Percentiles rank a stretch among this genome's conserved stretches.
Evolutionary conservation across 2,797 vertebrate genomes (phyloP).

Genomic region (Dicrostonyx torquatus): DNA sequence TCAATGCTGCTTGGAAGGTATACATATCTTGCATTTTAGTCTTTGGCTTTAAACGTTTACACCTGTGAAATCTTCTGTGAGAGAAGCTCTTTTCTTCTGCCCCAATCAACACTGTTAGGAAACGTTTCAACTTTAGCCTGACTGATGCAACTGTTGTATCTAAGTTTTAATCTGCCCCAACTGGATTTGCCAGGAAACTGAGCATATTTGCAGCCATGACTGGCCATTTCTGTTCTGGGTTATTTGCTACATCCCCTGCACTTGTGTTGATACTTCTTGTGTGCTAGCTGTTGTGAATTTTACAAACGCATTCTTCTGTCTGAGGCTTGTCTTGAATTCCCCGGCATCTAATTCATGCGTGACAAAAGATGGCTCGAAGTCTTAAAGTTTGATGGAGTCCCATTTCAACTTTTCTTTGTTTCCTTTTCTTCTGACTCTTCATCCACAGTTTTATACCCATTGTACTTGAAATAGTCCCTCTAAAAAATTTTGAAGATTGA

Average conservation of each 20-base stretch:
- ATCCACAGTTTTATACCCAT: no score
- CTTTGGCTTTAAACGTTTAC: conserved; percentile 42
- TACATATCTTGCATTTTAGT: conserved; percentile 44
- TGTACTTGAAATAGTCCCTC: no score
- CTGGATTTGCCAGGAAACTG: background rate
- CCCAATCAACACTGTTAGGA: background rate
- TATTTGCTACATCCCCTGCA: background rate
- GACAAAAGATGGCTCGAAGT: conserved; percentile 8
- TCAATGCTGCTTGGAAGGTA: conserved; percentile 7
- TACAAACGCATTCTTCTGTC: conserved; percentile 51
- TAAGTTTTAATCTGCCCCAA: conserved; percentile 21
- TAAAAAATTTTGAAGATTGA: no score
- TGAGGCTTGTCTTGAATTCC: conserved; percentile 62
- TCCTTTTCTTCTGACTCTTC: background rate
- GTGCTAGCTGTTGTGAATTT: conserved; percentile 40
- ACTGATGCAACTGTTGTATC: background rate
- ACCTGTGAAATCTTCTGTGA: background rate
- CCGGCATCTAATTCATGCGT: background rate
- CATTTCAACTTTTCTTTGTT: background rate
- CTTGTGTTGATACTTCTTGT: background rate
- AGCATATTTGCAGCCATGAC: background rate
- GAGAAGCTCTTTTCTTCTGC: background rate
- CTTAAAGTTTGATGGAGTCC: conserved; percentile 26
- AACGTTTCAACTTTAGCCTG: conserved; percentile 27
- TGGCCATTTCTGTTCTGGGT: conserved; percentile 37